Percentiles rank a stretch among this genome's conserved stretches.
phyloP scores from a whole-genome alignment of 2,888 invertebrate genomes.

The Archips crataeganus region DNA sequence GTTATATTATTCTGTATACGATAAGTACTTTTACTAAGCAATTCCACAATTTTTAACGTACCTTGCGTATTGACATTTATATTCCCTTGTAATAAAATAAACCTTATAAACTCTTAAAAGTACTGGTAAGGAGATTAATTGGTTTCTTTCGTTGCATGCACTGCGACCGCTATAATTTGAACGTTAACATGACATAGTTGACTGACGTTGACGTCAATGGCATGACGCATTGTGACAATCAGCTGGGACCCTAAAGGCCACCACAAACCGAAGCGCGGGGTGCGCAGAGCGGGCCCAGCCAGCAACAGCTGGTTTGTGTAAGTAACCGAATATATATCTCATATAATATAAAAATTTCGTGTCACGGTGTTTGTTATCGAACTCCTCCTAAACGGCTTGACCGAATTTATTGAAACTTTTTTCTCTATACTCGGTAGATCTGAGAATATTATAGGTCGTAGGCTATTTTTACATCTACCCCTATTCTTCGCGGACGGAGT shows the following conservation, averaged over 20 bases:
- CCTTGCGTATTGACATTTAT: conserved; percentile 18
- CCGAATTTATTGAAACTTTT: no score
- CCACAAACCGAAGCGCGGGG: no score
- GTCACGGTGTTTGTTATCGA: no score
- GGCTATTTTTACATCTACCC: no score
- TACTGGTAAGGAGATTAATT: not conserved
- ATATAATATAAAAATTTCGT: no score
- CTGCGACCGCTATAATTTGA: not conserved
- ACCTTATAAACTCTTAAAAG: not conserved
- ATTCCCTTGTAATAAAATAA: not conserved
- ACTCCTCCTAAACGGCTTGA: no score
- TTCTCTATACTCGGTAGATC: no score
- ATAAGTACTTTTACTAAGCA: not conserved
- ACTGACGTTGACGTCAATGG: not conserved
- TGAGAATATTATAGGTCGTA: no score
- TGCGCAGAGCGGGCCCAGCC: no score
- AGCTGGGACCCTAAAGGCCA: not conserved
- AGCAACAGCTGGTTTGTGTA: no score
- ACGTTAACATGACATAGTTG: not conserved
- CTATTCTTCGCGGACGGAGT: no score
- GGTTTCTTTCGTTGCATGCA: not conserved
- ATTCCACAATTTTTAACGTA: not conserved
- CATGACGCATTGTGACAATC: not conserved
- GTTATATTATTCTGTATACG: not conserved
- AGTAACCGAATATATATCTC: no score